phyloP scores from a whole-genome alignment of 2,113 vertebrate species.

The Clarias magur region DNA sequence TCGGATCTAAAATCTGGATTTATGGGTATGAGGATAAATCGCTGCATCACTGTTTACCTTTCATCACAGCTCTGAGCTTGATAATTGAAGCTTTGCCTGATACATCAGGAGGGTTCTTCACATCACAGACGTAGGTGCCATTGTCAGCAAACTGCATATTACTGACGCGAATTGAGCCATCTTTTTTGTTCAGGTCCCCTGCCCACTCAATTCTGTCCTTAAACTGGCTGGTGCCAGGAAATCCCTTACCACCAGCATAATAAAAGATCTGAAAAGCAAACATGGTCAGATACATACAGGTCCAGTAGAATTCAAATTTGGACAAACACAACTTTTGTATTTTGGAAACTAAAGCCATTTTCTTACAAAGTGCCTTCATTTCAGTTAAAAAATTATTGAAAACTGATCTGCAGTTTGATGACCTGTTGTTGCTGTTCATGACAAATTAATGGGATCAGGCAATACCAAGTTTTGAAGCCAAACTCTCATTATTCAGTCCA shows the following conservation, averaged over 20 bases:
- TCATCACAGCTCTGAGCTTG: conserved; percentile 83
- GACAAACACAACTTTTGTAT: too few relatives aligned
- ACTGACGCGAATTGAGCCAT: conserved; percentile 84
- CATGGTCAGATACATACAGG: neutral
- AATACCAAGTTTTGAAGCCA: too few relatives aligned
- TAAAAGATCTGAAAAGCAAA: conserved; percentile 80
- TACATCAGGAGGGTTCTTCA: conserved; percentile 89
- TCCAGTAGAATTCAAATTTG: too few relatives aligned
- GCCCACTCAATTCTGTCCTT: conserved; percentile 82
- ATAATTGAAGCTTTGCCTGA: conserved; percentile 75
- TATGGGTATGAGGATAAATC: neutral
- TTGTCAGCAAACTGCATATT: conserved; percentile 89
- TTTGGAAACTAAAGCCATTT: too few relatives aligned
- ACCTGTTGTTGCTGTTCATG: too few relatives aligned
- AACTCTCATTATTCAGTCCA: too few relatives aligned
- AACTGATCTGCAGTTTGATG: too few relatives aligned
- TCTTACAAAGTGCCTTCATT: too few relatives aligned
- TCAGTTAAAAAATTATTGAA: too few relatives aligned
- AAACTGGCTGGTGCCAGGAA: conserved; percentile 73
- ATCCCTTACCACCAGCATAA: conserved; percentile 75
- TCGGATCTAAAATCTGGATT: neutral
- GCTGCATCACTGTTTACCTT: conserved; percentile 72
- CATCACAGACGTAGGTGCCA: conserved; percentile 87
- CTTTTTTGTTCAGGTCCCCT: conserved; percentile 90
- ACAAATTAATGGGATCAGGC: too few relatives aligned